Evolutionary conservation across 2,113 vertebrate species (phyloP), one percentile per base, ranked within the genome.

Genomic region (Panthera tigris): DNA sequence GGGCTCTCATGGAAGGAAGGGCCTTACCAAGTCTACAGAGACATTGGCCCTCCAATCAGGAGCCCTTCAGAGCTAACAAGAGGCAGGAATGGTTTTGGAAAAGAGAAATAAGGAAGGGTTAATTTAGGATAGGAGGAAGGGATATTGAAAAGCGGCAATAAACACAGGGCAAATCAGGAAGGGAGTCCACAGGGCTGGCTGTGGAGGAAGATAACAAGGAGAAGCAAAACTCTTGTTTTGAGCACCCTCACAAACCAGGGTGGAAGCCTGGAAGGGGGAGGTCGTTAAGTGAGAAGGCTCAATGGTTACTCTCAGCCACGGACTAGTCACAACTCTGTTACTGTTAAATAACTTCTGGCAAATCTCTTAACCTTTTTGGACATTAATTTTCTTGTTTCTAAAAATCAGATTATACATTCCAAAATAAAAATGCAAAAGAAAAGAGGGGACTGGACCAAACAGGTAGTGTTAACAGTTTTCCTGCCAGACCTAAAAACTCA

Each of bases 401-500:
- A 94, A 92, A 79, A 69, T 27, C 61, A 73, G 15, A 57, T 91
- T 79, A 57, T 79, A 11, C 39, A 55, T 71, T 81, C 95, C 63
- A 91, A 94, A 81, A 91, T 69, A 89, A 95, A 95, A 95, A 80
- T 16, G 83, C 13, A 69, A 21, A 96, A 89, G n/a, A 71, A 90
- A 45, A 90, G 61, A 78, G 36, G 23, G 11, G 41, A 89, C 33
- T 93, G 31, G 8, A 29, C 48, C 73, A 36, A 80, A 66, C 5
- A 80, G 50, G 12, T 0, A 4, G 45, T 79, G 27, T 41, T 25
- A 55, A 55, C 8, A 15, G 25, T 33, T 83, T 83, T n/a, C n/a
- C 15, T 57, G 76, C 55, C 80, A 93, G 52, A 33, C 57, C 27
- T 83, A 45, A 93, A 88, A 92, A 93, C 95, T 82, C 52, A 78